Percentiles rank a stretch among this genome's conserved stretches.
Evolutionary conservation across 2,888 invertebrate genomes (phyloP).

Genomic region (Matsumyia berberina): DNA sequence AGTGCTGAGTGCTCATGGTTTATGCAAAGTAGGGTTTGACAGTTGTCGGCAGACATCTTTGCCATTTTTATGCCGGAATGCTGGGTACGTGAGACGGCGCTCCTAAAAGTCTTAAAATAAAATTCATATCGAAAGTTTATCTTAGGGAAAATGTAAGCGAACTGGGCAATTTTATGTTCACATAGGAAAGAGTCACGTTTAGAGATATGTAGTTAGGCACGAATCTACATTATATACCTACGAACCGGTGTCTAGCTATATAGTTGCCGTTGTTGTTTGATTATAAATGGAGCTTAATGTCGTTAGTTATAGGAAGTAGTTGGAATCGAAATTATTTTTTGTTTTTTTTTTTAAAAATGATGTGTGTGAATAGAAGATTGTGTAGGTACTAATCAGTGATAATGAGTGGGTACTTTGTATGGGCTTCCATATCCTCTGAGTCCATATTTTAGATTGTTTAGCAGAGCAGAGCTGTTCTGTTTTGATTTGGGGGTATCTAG

Average conservation of each 20-base stretch:
- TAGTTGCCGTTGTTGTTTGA: no score
- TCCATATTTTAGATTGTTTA: no score
- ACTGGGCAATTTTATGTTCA: neutral
- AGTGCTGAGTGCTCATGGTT: neutral
- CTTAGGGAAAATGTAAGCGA: slow-evolving; percentile 3
- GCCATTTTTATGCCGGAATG: slow-evolving; percentile 6
- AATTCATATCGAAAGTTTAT: neutral
- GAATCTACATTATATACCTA: neutral
- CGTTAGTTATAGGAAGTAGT: no score
- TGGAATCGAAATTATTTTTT: no score
- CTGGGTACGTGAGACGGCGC: slow-evolving; percentile 27
- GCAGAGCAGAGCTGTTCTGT: no score
- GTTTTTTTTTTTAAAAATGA: no score
- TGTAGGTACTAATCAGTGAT: no score
- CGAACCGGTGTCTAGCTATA: neutral
- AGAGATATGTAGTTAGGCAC: neutral
- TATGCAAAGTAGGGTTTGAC: slow-evolving; percentile 17
- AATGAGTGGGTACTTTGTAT: no score
- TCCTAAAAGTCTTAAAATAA: slow-evolving; percentile 6
- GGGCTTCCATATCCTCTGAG: no score
- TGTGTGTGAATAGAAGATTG: no score
- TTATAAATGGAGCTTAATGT: no score
- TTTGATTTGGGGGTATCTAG: no score
- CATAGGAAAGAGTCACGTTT: neutral
- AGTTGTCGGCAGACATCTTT: slow-evolving; percentile 16